Evolutionary conservation across 2,888 invertebrate genomes (phyloP).

Genomic region (Panopea generosa): DNA sequence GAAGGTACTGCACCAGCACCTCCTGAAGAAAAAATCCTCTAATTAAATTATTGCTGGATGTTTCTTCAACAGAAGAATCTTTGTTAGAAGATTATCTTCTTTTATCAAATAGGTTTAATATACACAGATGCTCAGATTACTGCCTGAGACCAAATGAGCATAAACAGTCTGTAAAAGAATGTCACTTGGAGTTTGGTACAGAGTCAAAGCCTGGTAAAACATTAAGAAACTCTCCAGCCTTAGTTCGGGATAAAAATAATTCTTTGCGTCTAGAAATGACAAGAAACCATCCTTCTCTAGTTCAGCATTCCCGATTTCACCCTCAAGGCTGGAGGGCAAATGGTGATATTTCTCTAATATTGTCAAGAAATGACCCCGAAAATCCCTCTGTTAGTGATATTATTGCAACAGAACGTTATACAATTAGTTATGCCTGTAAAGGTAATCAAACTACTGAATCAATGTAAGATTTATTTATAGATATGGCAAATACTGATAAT

Average conservation of each 20-base stretch:
- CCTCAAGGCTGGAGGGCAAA: constrained; percentile 66
- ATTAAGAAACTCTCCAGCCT: constrained; percentile 25
- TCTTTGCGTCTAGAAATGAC: constrained; percentile 64
- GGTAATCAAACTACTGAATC: constrained; percentile 63
- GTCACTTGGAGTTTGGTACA: constrained; percentile 63
- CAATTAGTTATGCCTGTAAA: constrained; percentile 65
- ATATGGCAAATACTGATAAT: constrained; percentile 37
- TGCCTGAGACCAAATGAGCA: neutral
- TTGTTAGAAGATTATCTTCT: constrained; percentile 59
- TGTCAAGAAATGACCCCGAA: constrained; percentile 63
- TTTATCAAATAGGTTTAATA: constrained; percentile 49
- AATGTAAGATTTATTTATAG: constrained; percentile 50
- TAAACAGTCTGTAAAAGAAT: constrained; percentile 16
- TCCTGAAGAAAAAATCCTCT: constrained; percentile 62
- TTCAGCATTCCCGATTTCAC: constrained; percentile 63
- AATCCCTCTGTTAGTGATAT: constrained; percentile 59
- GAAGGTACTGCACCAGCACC: constrained; percentile 63
- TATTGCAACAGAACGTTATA: constrained; percentile 42
- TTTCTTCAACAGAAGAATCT: constrained; percentile 49
- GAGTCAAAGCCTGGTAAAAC: constrained; percentile 20
- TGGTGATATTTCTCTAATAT: constrained; percentile 67
- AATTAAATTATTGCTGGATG: constrained; percentile 67
- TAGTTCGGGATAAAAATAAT: constrained; percentile 62
- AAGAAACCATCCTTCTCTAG: constrained; percentile 64
- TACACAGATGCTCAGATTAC: constrained; percentile 63